phyloP scores from a whole-genome alignment of 2,888 invertebrate genomes.

The Imbricaverruca yamaguchii region DNA sequence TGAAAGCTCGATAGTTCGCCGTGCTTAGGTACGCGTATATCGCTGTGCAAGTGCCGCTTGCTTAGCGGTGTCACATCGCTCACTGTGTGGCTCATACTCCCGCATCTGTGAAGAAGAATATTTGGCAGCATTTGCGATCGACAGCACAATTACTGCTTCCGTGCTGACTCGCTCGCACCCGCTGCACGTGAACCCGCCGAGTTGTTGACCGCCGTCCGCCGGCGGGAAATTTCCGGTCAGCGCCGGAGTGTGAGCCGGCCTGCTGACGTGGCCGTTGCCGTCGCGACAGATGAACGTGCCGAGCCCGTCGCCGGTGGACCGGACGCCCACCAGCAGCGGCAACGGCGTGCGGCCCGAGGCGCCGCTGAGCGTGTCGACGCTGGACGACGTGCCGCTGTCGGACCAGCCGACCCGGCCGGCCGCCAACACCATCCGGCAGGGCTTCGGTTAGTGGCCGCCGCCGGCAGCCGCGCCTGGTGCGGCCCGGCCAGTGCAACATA shows the following conservation, averaged over 20 bases:
- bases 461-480: neutral
- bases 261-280: neutral
- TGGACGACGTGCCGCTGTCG: conserved; percentile 29
- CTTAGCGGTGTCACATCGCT: too few relatives aligned
- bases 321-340: neutral
- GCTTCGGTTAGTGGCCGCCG: conserved; percentile 48
- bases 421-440: conserved; percentile 51
- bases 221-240: too few relatives aligned
- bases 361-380: conserved; percentile 27
- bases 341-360: conserved; percentile 23
- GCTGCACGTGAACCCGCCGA: neutral
- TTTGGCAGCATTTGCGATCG: neutral
- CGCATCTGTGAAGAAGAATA: neutral
- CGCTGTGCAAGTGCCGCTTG: too few relatives aligned
- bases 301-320: conserved; percentile 9
- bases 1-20: too few relatives aligned
- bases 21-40: too few relatives aligned
- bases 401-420: conserved; percentile 30
- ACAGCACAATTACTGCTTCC: neutral
- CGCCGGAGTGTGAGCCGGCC: too few relatives aligned
- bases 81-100: too few relatives aligned
- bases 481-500: too few relatives aligned
- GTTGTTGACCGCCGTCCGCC: too few relatives aligned
- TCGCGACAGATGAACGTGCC: neutral
- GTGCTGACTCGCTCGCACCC: neutral